Base-by-base conservation (phyloP, 2,888 invertebrate species). In the Crocallis elinguaria region DNA sequence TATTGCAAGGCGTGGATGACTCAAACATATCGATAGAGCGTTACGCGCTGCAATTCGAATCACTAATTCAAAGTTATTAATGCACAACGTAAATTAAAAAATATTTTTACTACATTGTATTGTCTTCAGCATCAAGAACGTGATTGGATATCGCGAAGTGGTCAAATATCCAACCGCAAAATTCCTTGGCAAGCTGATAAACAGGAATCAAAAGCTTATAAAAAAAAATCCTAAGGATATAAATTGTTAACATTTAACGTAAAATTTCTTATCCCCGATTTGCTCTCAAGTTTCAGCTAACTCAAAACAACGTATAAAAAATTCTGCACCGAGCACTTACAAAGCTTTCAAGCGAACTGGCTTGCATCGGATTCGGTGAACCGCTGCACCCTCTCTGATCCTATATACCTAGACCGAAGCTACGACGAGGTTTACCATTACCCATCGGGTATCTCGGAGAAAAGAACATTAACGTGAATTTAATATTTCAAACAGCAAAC, bases 271-370 rank as follows among this genome's bases (percentile, higher is more conserved):
- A 38, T 38, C 16, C 16, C 32, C 30, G n/a, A 48, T 32, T 48
- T 33, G 5, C 38, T 39, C 13, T 36, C 29, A 27, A 35, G 21
- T 17, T 27, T 25, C 16, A 44, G 17, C 11, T 25, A 43, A 42
- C 32, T 27, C 36, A 25, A 37, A 14, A 44, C 36, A 32, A 38
- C 16, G 27, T 30, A 44, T 44, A 51, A 44, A 51, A 44, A 42
- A 25, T n/a, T 33, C 43, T 25, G 17, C 39, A 49, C 49, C 16
- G 11, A 25, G 44, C 44, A 51, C 50, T 51, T 51, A 32, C 25
- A 33, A 50, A 44, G 44, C 50, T 51, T 51, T 51, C 16, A 44
- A 29, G 11, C 13, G 38, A 37, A 50, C 37, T 37, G 33, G 38
- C 12, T 38, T 44, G 38, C 43, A 38, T 32, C 25, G 37, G 14